phyloP scores from a whole-genome alignment of 2,888 invertebrate genomes.

The Perithous albicinctus region DNA sequence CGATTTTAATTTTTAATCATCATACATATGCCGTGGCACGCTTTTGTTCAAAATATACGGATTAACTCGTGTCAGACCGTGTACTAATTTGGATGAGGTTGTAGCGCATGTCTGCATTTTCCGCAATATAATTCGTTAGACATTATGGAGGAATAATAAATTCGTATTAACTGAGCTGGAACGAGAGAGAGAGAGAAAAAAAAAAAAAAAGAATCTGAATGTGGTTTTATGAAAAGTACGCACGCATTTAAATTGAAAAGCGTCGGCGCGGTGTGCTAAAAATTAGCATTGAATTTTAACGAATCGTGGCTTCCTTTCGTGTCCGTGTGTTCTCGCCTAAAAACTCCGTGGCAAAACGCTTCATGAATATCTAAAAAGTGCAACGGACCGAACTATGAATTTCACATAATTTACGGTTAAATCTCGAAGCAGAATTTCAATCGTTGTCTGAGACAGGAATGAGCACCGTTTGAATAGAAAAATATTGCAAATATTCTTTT shows the following conservation, averaged over 20 bases:
- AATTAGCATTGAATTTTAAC: constrained; percentile 20
- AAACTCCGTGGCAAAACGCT: background rate
- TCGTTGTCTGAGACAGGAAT: no score
- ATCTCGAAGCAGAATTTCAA: background rate
- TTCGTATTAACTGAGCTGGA: constrained; percentile 3
- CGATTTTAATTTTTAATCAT: background rate
- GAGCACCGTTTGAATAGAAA: no score
- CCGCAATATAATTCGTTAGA: constrained; percentile 16
- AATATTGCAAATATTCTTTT: no score
- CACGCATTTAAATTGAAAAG: constrained; percentile 18
- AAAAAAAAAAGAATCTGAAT: background rate
- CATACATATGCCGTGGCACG: background rate
- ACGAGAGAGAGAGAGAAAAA: no score
- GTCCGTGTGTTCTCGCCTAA: background rate
- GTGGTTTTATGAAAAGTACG: background rate
- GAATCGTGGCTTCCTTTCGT: constrained; percentile 12
- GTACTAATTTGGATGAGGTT: background rate
- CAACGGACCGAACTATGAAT: constrained; percentile 2
- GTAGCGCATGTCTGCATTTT: background rate
- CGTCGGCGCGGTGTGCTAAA: background rate
- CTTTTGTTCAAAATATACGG: constrained; percentile 7
- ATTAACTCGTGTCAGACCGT: constrained; percentile 18
- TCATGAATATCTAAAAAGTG: constrained; percentile 19
- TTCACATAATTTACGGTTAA: background rate
- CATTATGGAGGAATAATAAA: constrained; percentile 1